Evolutionary conservation across 2,888 invertebrate species (phyloP), one percentile per base, ranked within the genome.

Genomic region (Argyresthia albistria): DNA sequence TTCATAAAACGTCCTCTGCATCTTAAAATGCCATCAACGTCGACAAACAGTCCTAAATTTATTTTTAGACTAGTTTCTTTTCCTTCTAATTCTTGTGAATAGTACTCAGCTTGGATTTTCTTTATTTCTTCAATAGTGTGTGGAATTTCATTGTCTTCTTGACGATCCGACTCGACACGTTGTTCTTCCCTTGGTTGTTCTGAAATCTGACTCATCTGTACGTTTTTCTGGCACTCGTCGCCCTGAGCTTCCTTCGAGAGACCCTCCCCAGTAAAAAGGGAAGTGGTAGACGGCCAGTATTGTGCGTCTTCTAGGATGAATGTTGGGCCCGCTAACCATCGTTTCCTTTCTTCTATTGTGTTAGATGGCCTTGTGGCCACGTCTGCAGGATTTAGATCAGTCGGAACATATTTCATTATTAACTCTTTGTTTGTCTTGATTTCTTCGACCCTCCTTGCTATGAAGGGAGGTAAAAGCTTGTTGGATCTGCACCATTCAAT

Each of bases 31-130:
- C 55, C 55, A 36, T 58, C 48, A 8, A 39, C 25, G 35, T 59
- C 59, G n/a, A 42, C 15, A 14, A 55, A 59, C 6, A 61, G 35
- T 4, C 48, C 48, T 25, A 61, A 35, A 25, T 52, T 57, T 4
- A 56, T 43, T 7, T 48, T 25, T 46, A 58, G 46, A 43, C 53
- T 16, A 0, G 60, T 59, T 25, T 15, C 45, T 10, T 51, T 55
- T 0, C 57, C 57, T 42, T 15, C n/a, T 6, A 50, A 4, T 51
- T 56, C 58, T 9, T 56, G 35, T 12, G 53, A 52, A 39, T 52
- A 58, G 35, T 53, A 14, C 52, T 48, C 0, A 25, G 6, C 1
- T 35, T 58, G 58, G 11, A 53, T 0, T 35, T 48, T 47, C 25
- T 48, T 57, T 7, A 56, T 51, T 46, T 57, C 49, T 15, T 0